Conservation (phyloP, 1,140 invertebrate genomes). For the Leptinotarsa undecemlineata region DNA sequence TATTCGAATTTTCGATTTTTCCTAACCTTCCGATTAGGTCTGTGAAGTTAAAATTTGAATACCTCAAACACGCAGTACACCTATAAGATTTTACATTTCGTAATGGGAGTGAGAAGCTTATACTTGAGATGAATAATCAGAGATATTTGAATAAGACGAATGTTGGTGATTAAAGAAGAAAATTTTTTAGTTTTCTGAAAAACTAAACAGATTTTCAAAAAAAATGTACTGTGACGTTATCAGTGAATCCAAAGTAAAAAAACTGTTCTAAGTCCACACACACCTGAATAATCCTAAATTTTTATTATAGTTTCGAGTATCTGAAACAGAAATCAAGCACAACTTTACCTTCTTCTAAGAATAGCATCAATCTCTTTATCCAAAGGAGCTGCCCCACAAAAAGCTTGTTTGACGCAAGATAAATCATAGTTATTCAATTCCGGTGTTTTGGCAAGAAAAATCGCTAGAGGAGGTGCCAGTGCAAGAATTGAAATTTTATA, state of each 20-base stretch:
- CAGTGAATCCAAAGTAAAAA: background rate
- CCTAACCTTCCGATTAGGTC: too few relatives aligned
- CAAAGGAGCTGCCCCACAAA: constrained; percentile 59
- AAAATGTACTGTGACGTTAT: too few relatives aligned
- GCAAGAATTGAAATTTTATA: constrained; percentile 60
- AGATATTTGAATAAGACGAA: too few relatives aligned
- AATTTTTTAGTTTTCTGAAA: too few relatives aligned
- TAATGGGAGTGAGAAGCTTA: too few relatives aligned
- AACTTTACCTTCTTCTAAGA: constrained; percentile 50
- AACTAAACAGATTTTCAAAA: too few relatives aligned
- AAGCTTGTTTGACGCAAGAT: constrained; percentile 53
- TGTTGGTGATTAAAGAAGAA: too few relatives aligned
- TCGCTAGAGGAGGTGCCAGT: constrained; percentile 62
- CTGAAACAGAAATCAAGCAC: background rate
- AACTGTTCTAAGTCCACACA: background rate
- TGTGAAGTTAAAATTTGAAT: too few relatives aligned
- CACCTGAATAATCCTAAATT: background rate
- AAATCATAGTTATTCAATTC: constrained; percentile 56
- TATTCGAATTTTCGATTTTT: too few relatives aligned
- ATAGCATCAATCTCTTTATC: constrained; percentile 52
- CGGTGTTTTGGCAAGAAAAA: constrained; percentile 62
- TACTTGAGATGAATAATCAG: too few relatives aligned
- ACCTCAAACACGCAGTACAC: too few relatives aligned
- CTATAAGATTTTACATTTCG: too few relatives aligned
- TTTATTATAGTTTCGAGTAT: background rate